Percentiles rank a stretch among this genome's conserved stretches.
These are phyloP conservation scores for Rhamnusium bicolor DNA, from an alignment of 2,888 invertebrate species.

Conservation along the genomic window DNA sequence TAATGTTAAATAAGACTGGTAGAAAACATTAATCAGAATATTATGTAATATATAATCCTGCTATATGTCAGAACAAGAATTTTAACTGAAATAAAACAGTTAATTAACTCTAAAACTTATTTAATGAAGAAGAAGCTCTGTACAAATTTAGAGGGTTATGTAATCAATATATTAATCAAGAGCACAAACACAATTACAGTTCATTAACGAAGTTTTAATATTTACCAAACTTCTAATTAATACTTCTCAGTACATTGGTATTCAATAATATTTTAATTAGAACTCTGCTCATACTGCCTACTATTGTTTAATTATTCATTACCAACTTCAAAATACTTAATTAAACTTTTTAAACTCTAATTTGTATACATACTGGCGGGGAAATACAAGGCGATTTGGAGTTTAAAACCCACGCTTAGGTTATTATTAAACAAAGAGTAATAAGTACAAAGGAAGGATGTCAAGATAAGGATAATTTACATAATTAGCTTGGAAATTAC, in stretches of 20 bases:
- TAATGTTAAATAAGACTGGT: too few species aligned
- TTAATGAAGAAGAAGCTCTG: constrained; percentile 58
- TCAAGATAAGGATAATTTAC: not conserved
- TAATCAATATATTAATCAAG: constrained; percentile 70
- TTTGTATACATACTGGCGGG: constrained; percentile 11
- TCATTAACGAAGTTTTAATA: constrained; percentile 70
- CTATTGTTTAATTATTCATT: constrained; percentile 36
- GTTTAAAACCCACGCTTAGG: not conserved
- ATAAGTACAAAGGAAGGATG: not conserved
- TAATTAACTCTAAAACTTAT: constrained; percentile 44
- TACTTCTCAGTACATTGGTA: constrained; percentile 65
- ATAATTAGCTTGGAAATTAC: not conserved
- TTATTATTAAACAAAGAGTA: constrained; percentile 14
- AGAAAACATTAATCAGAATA: not conserved
- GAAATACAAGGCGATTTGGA: constrained; percentile 6
- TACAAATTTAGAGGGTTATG: constrained; percentile 67
- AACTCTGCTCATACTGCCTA: constrained; percentile 15
- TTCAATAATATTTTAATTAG: constrained; percentile 51
- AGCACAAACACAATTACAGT: constrained; percentile 70
- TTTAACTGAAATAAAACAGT: constrained; percentile 38
- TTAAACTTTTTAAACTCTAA: constrained; percentile 30
- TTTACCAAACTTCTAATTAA: constrained; percentile 70
- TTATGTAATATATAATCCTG: not conserved
- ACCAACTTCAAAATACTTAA: constrained; percentile 26
- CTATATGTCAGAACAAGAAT: constrained; percentile 11